Evolutionary conservation across 2,797 vertebrate species (phyloP).

Genomic region (Aratinga solstitialis): DNA sequence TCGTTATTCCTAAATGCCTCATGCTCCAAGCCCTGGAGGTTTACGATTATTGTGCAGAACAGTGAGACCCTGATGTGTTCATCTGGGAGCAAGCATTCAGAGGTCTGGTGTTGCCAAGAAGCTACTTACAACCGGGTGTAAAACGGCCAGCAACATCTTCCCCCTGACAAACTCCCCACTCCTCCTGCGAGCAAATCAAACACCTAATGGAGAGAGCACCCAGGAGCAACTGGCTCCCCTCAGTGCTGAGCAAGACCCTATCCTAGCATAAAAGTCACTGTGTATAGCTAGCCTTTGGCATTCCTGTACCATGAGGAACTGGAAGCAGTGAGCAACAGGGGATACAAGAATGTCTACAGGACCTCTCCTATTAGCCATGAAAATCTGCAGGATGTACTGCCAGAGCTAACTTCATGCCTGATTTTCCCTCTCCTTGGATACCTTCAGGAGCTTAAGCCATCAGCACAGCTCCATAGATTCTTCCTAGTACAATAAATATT

Average conservation of each 20-base stretch:
- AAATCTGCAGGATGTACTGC: background rate
- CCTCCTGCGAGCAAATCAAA: conserved; percentile 7
- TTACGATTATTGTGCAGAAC: background rate
- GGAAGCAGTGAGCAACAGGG: background rate
- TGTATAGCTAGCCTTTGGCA: background rate
- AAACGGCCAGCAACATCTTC: background rate
- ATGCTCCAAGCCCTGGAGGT: background rate
- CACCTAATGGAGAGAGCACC: background rate
- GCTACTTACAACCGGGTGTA: background rate
- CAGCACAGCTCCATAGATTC: background rate
- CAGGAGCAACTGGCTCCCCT: background rate
- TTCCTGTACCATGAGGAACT: background rate
- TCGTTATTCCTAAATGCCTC: background rate
- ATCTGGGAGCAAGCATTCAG: background rate
- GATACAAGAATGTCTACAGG: background rate
- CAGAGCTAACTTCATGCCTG: background rate
- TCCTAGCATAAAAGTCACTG: background rate
- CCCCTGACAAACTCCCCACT: background rate
- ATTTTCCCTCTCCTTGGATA: background rate
- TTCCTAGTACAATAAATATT: background rate
- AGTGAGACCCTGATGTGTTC: background rate
- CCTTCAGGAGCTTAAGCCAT: background rate
- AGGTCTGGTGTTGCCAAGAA: background rate
- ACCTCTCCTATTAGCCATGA: background rate
- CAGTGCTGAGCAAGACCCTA: background rate